These are phyloP conservation scores for Ricordea florida DNA, from an alignment of 92 coral and sea anemone genomes.

Conservation along the genomic window DNA sequence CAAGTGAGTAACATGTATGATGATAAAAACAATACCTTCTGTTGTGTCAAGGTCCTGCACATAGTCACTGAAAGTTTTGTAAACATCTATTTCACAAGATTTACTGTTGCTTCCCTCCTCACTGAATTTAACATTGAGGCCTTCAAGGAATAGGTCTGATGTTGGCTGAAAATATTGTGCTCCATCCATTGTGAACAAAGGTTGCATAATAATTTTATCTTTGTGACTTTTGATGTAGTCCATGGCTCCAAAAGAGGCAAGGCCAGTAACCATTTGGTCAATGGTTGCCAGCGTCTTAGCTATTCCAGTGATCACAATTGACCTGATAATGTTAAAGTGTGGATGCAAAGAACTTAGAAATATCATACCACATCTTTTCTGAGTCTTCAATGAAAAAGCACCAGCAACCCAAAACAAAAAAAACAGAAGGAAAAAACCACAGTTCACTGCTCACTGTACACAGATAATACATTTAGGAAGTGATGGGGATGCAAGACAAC, in stretches of 20 bases:
- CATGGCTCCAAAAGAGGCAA: slow-evolving; percentile 26
- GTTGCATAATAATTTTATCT: slow-evolving; percentile 52
- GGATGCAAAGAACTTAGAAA: no score
- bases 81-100: slow-evolving; percentile 56
- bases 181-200: slow-evolving; percentile 61
- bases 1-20: not conserved
- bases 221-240: slow-evolving; percentile 38
- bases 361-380: no score
- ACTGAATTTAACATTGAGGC: slow-evolving; percentile 59
- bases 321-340: not conserved
- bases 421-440: no score
- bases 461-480: no score
- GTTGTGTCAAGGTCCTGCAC: no score
- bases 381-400: no score
- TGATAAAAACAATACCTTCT: slow-evolving; percentile 36
- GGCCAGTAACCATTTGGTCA: slow-evolving; percentile 24
- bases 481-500: no score
- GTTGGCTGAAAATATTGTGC: slow-evolving; percentile 57
- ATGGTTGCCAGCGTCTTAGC: slow-evolving; percentile 4
- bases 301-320: slow-evolving; percentile 30
- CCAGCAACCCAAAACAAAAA: no score
- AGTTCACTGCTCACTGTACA: no score
- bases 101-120: slow-evolving; percentile 68
- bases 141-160: slow-evolving; percentile 47
- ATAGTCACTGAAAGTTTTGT: slow-evolving; percentile 61